Percentiles rank a stretch among this genome's conserved stretches.
These are phyloP conservation scores for Hippocampus mohnikei DNA, from an alignment of 2,113 vertebrate species.

Conservation along the genomic window DNA sequence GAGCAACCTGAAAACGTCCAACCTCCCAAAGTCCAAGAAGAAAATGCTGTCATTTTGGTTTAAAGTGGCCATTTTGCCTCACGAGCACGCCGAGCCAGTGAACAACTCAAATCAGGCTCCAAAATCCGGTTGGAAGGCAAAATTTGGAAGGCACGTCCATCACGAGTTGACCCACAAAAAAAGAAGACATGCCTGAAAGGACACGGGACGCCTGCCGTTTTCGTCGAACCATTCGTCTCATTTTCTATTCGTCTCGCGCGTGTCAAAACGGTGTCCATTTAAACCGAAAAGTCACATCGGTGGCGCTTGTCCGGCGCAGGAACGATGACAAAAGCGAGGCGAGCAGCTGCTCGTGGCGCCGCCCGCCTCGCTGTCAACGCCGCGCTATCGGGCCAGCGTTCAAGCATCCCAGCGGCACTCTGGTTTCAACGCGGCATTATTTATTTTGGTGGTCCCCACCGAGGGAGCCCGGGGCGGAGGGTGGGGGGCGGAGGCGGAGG, in stretches of 20 bases:
- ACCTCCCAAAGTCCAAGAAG: too few relatives aligned
- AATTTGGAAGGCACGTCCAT: background rate
- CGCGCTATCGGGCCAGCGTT: constrained; percentile 30
- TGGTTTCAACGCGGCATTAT: constrained; percentile 36
- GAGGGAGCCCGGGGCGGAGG: background rate
- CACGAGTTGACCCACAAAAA: background rate
- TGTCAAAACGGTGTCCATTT: background rate
- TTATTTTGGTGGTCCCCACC: constrained; percentile 30
- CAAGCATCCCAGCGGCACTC: constrained; percentile 24
- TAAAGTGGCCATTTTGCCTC: too few relatives aligned
- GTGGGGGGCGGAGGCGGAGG: too few relatives aligned
- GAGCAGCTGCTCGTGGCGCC: constrained; percentile 56
- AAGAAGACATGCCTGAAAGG: background rate
- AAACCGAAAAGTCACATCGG: background rate
- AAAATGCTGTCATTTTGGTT: too few relatives aligned
- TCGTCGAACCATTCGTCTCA: background rate
- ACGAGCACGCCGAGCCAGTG: too few relatives aligned
- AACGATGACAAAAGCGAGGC: constrained; percentile 44
- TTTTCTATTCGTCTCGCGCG: background rate
- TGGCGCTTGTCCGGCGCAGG: background rate
- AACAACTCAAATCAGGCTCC: too few relatives aligned
- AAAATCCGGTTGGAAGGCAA: background rate
- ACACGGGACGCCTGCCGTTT: background rate
- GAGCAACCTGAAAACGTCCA: background rate
- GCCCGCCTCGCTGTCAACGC: constrained; percentile 39